Evolutionary conservation across 2,888 invertebrate species (phyloP), one percentile per base, ranked within the genome.

Genomic region (Ectobius pallidus): DNA sequence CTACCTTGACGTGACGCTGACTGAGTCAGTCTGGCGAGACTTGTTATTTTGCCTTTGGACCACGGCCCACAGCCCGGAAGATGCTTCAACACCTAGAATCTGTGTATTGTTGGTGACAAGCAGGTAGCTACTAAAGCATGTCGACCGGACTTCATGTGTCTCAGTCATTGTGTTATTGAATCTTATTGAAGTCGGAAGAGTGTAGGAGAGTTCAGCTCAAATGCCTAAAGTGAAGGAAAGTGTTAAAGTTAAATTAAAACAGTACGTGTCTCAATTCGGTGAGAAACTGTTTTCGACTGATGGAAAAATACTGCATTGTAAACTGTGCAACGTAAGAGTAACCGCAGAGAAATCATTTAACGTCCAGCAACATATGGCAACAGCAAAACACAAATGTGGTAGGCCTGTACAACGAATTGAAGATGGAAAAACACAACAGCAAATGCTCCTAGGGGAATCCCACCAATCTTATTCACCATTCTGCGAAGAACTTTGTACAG

Each of bases 291-390:
- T 25, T 18, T 4, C 4, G 14, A 20, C 20, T 25, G 1, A 42
- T 39, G 34, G 22, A 9, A n/a, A 58, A 30, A 25, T 58, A 58
- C 1, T 52, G 22, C 32, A 42, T 42, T 42, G 65, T 25, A 65
- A 65, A 65, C 39, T 65, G 16, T 39, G 42, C n/a, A 42, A 65
- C 18, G 16, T 42, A 25, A 65, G 42, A 65, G 42, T 39, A 22
- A 39, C 18, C 22, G 39, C 20, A 39, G 65, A 39, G 9, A 65
- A 2, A 18, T 27, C 11, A 14, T 30, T 27, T 61, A 61, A 27
- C n/a, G 3, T 61, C 30, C 27, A 61, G 27, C 30, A 30, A 18
- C 61, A 61, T 58, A 11, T 58, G 58, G 58, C 27, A 27, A 58
- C 58, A 58, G n/a, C 11, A 58, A 20, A 42, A 3, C 30, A 3